Base-by-base conservation (phyloP, 2,888 invertebrate genomes). In the Aelia acuminata region DNA sequence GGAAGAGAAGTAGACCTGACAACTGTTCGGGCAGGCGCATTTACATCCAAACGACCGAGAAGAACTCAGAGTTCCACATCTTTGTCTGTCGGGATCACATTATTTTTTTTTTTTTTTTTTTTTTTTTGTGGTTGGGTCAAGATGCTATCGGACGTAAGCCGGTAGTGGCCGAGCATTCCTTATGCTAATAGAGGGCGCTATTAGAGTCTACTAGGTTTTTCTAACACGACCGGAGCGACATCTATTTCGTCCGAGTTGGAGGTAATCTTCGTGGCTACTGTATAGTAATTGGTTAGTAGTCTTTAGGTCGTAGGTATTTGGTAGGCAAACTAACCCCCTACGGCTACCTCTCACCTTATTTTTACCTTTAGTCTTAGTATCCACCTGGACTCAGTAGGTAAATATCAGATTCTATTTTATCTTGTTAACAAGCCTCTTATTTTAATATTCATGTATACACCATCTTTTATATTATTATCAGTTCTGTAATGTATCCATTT, bases 121-220 rank as follows among this genome's bases (percentile, higher is more conserved):
- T 70, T 70, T 80, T 80, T n/a, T 80, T 43, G 22, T n/a, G 11
- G 43, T n/a, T n/a, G 3, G 43, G 43, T 1, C 43, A 13, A 80
- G 80, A 80, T 80, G 80, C 43, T 80, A 80, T 80, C 80, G 80
- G 43, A 39, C 80, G 80, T 80, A 80, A 80, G 43, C 43, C 80
- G 80, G 80, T 80, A 80, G 80, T 43, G 80, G 75, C 22, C 39
- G 20, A n/a, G 43, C 43, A 80, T 80, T 80, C 80, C 80, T 8
- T 80, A 80, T 80, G 80, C 80, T 43, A 80, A 80, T 80, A 43
- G 39, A 26, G 0, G 1, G 7, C 8, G 18, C 7, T 70, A 70
- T 70, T 70, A 70, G 63, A 18, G 15, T 35, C 63, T 70, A 70
- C 35, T 70, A 70, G 63, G 31, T 63, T 31, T 26, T 31, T 63